Base-by-base conservation (phyloP, 2,888 invertebrate genomes). In the Oscheius onirici region DNA sequence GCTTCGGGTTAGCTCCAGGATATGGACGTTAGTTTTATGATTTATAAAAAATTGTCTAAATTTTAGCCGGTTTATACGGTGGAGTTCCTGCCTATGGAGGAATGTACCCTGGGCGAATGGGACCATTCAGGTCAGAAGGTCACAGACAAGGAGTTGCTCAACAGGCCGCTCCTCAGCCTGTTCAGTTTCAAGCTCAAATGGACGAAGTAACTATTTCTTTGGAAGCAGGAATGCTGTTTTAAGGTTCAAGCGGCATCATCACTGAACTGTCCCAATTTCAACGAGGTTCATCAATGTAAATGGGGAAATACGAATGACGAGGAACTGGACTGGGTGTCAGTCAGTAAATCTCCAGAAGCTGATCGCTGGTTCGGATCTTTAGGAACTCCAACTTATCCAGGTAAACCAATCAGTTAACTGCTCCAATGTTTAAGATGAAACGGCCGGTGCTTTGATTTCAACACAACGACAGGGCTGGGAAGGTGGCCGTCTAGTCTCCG, bases 261-360 rank as follows among this genome's bases (percentile, higher is more conserved):
- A 0, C 60, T 82, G 57, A 81, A 82, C 52, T 81, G 81, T 40
- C 73, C 72, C 2, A 72, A 63, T 5, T 80, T 81, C 24, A 58
- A 69, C 34, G 68, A 66, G 17, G 68, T 61, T 43, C 69, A 76
- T 24, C 73, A 74, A 10, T 83, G 83, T 67, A 70, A 77, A 10
- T 83, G 83, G 83, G 75, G 79, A 17, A 83, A 83, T 46, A 82
- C 80, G 3, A 79, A 80, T 52, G 79, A 81, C 40, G 83, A 83
- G 22, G 83, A 81, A 60, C 63, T 83, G 22, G 80, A 83, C 58
- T 83, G 83, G 83, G 68, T 72, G 3, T 74, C 79, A 0, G 43
- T 78, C 0, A 55, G 58, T 11, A 73, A 73, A 44, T 58, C 70
- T 8, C 72, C 79, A 0, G 72, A 73, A 65, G 72, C 78, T 8